phyloP scores from a whole-genome alignment of 2,113 vertebrate species.

The Corythornis cristatus region DNA sequence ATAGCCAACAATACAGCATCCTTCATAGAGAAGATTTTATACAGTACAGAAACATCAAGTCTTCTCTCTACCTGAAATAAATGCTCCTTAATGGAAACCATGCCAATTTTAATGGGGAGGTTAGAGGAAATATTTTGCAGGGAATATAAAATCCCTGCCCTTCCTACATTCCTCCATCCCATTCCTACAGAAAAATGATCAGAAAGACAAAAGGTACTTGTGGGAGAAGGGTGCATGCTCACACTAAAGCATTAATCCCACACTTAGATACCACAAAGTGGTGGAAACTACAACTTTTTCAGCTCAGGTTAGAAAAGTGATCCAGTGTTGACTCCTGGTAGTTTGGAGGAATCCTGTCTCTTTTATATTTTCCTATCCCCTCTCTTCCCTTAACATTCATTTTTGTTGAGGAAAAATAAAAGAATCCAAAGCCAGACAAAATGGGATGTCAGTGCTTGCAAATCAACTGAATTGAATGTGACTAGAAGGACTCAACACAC shows the following conservation, averaged over 20 bases:
- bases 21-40: slow-evolving; percentile 46
- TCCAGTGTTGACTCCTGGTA: slow-evolving; percentile 1
- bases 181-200: slow-evolving; percentile 54
- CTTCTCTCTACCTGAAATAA: slow-evolving; percentile 50
- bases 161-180: not conserved
- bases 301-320: slow-evolving; percentile 60
- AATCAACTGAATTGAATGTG: not conserved
- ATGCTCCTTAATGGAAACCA: slow-evolving; percentile 60
- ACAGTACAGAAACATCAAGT: slow-evolving; percentile 49
- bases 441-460: not conserved
- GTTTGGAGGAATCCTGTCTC: not conserved
- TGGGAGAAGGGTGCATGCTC: slow-evolving; percentile 13
- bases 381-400: not conserved
- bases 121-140: slow-evolving; percentile 62
- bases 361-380: not conserved
- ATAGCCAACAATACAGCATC: slow-evolving; percentile 40
- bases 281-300: slow-evolving; percentile 33
- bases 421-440: slow-evolving; percentile 30
- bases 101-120: not conserved
- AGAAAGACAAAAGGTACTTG: slow-evolving; percentile 38
- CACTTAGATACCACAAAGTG: slow-evolving; percentile 1
- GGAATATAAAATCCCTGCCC: slow-evolving; percentile 10
- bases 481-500: slow-evolving; percentile 25
- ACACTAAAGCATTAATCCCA: slow-evolving; percentile 29
- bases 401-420: slow-evolving; percentile 26